Conservation (phyloP, 1,140 invertebrate species). For the Thaumetopoea pityocampa region DNA sequence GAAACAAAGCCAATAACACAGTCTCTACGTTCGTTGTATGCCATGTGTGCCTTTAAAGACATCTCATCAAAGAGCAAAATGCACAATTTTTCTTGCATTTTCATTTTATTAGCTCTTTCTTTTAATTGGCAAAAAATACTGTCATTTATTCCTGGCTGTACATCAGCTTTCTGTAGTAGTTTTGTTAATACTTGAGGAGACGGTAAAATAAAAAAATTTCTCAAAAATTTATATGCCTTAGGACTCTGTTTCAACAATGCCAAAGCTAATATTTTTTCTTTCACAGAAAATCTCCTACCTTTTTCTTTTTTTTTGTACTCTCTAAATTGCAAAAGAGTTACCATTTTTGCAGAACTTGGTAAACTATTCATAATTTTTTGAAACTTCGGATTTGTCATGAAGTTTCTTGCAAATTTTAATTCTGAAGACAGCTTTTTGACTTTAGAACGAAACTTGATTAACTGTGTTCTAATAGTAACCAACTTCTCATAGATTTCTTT, state of each 20-base stretch:
- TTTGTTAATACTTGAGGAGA: constrained; percentile 22
- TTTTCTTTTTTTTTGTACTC: constrained; percentile 2
- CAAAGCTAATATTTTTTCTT: constrained; percentile 5
- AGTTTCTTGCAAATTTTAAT: constrained; percentile 1
- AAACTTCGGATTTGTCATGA: background rate
- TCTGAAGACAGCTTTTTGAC: background rate
- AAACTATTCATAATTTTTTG: background rate
- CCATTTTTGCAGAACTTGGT: background rate
- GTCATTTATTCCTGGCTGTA: constrained; percentile 16
- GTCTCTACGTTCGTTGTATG: constrained; percentile 35
- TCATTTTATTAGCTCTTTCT: constrained; percentile 9
- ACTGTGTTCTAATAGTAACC: too few relatives aligned
- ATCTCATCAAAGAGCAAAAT: constrained; percentile 28
- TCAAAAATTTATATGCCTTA: constrained; percentile 28
- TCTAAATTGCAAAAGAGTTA: constrained; percentile 1
- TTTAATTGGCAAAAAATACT: constrained; percentile 6
- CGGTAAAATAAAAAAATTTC: constrained; percentile 13
- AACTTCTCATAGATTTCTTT: too few relatives aligned
- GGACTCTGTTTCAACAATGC: constrained; percentile 16
- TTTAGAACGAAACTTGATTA: too few relatives aligned
- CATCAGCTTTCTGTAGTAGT: constrained; percentile 22
- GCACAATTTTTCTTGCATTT: constrained; percentile 6
- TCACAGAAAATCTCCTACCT: background rate
- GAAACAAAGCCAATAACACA: constrained; percentile 27
- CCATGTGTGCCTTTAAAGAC: constrained; percentile 20